Base-by-base conservation (phyloP, 2,113 vertebrate genomes). In the Chaetorhynchus papuensis region DNA sequence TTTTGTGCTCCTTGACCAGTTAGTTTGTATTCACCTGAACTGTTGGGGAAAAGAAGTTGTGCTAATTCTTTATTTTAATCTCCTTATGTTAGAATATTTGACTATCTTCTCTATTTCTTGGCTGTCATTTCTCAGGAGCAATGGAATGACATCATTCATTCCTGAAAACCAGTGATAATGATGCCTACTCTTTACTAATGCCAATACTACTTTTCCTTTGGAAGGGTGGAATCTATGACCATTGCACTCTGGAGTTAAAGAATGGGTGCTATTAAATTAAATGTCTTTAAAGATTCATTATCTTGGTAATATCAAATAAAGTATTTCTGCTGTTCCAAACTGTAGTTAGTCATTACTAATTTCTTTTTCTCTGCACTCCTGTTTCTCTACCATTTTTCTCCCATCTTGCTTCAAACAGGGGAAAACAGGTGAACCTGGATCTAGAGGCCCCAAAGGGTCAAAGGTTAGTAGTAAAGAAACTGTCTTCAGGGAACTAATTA, bases 371-470 rank as follows among this genome's bases (percentile, higher is more conserved):
- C 81, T 90, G 45, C 49, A 84, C 87, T 97, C 90, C 84, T n/a
- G 64, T 89, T 95, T 95, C 74, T 92, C 86, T 97, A 42, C 90
- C 70, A 31, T 87, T 77, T 95, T 91, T 96, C 78, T 97, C 35
- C 91, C 96, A 21, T 96, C 75, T 96, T 97, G 57, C 76, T 87
- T 61, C 44, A 83, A 83, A 84, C 97, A 99, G 99, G 99, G 99
- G 42, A 99, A 98, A 79, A 98, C 98, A 97, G 99, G 99, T 93
- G 99, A 99, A 97, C 76, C 98, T 91, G 99, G 99, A 79, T 87
- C 97, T 97, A 99, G 99, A 96, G 99, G 99, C 87, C 94, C 91
- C 12, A 99, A 99, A 96, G 99, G 99, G 97, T 99, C 99, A 96
- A 99, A 99, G 99, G 99, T 99, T 96, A 99, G 98, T 98, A 96